Evolutionary conservation across 2,888 invertebrate species (phyloP), one percentile per base, ranked within the genome.

Genomic region (Amphipoea oculea): DNA sequence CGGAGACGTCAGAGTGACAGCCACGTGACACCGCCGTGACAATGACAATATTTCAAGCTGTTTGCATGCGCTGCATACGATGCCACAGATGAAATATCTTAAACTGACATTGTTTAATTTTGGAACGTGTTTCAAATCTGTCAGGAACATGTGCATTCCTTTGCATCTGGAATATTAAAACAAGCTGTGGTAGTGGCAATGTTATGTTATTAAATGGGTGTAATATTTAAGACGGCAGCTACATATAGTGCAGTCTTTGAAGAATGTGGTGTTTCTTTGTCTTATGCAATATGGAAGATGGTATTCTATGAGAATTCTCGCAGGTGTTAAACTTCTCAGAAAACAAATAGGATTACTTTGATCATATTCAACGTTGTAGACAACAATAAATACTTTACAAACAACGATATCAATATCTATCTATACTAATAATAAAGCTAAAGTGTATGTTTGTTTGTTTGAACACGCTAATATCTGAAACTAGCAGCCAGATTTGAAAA

Each of bases 61-160:
- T 84, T 83, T 87, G 86, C 84, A 82, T 88, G 80, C 65, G n/a
- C 67, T 80, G 76, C 82, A 76, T 78, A 67, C 78, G 73, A 70
- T 67, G 60, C 83, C 79, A 73, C 81, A 79, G 71, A 76, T 83
- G 84, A 81, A 85, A 88, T 85, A 85, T 88, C 82, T 86, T 83
- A 84, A 76, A 80, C 88, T 81, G 88, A 84, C 88, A 73, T 88
- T 87, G 89, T 90, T 90, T 90, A 90, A 90, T 90, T 90, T 90
- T 67, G 45, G 85, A 84, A 74, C 85, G 79, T 85, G 88, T 86
- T 85, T 83, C 77, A 81, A 89, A 89, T 80, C 83, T 84, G 88
- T 84, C 88, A 83, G 60, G 72, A 86, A 73, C 89, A 88, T 86
- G 82, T 86, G 89, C 81, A 70, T 74, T 83, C 81, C 73, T 78